These are phyloP conservation scores for crab-eating macaque (Macaca fascicularis) DNA, from an alignment of 2,113 vertebrate species.

Conservation along the genomic window DNA sequence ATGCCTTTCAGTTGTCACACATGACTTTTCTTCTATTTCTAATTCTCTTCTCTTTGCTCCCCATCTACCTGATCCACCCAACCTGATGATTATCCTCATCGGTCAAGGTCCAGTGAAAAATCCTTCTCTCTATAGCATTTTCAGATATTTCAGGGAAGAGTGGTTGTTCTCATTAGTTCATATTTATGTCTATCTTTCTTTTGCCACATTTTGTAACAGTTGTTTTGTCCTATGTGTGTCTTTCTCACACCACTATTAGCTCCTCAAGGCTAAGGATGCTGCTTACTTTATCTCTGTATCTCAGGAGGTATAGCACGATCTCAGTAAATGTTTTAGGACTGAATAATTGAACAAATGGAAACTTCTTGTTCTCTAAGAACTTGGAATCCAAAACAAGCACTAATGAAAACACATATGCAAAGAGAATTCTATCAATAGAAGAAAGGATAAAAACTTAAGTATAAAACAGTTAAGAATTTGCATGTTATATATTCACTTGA, in stretches of 20 bases:
- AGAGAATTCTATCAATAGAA: background rate
- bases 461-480: conserved; percentile 4
- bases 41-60: background rate
- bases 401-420: background rate
- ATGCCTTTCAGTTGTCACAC: background rate
- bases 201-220: background rate
- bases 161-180: background rate
- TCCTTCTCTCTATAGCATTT: background rate
- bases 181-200: background rate
- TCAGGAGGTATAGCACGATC: background rate
- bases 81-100: background rate
- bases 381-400: background rate
- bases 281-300: background rate
- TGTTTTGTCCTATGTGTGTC: background rate
- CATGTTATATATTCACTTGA: background rate
- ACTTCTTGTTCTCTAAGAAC: background rate
- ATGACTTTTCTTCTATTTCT: background rate
- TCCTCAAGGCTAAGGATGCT: background rate
- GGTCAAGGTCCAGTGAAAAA: background rate
- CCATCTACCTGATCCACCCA: background rate
- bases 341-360: background rate
- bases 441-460: background rate
- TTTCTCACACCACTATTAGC: background rate
- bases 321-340: background rate
- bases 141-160: background rate